phyloP scores from a whole-genome alignment of 1,140 invertebrate genomes.

The Antheraea mylitta region DNA sequence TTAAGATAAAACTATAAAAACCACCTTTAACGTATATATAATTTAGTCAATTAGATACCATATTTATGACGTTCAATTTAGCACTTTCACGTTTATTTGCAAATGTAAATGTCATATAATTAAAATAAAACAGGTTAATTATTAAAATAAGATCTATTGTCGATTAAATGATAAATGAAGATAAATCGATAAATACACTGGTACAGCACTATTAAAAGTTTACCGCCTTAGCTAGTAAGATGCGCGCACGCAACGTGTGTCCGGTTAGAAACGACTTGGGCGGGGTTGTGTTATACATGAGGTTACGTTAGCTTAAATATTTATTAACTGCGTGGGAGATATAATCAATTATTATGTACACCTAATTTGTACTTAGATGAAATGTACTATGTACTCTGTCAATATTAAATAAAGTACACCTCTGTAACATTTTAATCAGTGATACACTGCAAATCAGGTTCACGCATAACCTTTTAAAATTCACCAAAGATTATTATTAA shows the following conservation, averaged over 20 bases:
- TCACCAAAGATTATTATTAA: no score
- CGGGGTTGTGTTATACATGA: conserved; percentile 21
- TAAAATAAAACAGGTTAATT: no score
- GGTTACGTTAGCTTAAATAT: conserved; percentile 12
- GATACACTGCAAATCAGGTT: not conserved
- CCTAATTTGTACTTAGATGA: not conserved
- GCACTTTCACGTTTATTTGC: no score
- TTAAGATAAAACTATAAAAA: no score
- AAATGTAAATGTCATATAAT: no score
- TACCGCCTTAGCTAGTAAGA: conserved; percentile 15
- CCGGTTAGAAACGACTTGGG: conserved; percentile 28
- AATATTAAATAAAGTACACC: not conserved
- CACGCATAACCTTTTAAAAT: no score
- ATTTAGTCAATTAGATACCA: no score
- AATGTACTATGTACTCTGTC: not conserved
- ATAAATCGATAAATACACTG: conserved; percentile 6
- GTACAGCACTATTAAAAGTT: conserved; percentile 34
- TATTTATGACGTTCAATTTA: no score
- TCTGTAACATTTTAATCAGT: not conserved
- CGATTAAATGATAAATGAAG: conserved; percentile 22
- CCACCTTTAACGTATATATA: no score
- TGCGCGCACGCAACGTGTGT: conserved; percentile 19
- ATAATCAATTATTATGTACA: not conserved
- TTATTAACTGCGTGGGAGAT: not conserved
- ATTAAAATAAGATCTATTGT: not conserved